Percentiles rank a stretch among this genome's conserved stretches.
Conservation (phyloP, 2,797 vertebrate genomes). For the Parauchenoglanis ngamensis region DNA sequence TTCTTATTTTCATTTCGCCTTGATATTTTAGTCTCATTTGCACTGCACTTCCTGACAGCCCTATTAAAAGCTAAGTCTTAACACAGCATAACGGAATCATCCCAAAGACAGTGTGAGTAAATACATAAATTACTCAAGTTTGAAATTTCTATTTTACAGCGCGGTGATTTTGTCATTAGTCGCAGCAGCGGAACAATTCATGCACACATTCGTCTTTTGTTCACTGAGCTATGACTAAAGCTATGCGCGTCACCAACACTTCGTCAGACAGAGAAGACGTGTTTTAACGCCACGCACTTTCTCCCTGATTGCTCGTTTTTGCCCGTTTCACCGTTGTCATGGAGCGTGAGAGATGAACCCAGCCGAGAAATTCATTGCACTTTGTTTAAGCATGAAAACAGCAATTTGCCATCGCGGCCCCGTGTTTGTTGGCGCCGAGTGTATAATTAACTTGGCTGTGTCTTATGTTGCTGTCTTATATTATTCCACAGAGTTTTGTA, state of each 20-base stretch:
- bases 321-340: constrained; percentile 39
- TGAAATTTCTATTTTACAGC: constrained; percentile 85
- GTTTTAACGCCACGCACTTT: constrained; percentile 71
- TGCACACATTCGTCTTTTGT: constrained; percentile 72
- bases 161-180: constrained; percentile 78
- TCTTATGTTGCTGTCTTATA: constrained; percentile 19
- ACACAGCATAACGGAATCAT: constrained; percentile 70
- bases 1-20: constrained; percentile 34
- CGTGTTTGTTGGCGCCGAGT: constrained; percentile 43
- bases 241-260: constrained; percentile 53
- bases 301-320: constrained; percentile 52
- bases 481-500: constrained; percentile 40
- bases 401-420: constrained; percentile 37
- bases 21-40: constrained; percentile 23
- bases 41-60: constrained; percentile 58
- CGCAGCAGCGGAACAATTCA: constrained; percentile 74
- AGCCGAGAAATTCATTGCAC: constrained; percentile 66
- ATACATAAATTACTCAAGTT: constrained; percentile 83
- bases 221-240: constrained; percentile 80
- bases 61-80: constrained; percentile 67
- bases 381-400: constrained; percentile 50
- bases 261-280: constrained; percentile 58
- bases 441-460: constrained; percentile 42
- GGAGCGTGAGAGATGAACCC: constrained; percentile 65
- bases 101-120: constrained; percentile 67